Conservation (phyloP, 1,140 invertebrate species). For the Anthonomus grandis region DNA sequence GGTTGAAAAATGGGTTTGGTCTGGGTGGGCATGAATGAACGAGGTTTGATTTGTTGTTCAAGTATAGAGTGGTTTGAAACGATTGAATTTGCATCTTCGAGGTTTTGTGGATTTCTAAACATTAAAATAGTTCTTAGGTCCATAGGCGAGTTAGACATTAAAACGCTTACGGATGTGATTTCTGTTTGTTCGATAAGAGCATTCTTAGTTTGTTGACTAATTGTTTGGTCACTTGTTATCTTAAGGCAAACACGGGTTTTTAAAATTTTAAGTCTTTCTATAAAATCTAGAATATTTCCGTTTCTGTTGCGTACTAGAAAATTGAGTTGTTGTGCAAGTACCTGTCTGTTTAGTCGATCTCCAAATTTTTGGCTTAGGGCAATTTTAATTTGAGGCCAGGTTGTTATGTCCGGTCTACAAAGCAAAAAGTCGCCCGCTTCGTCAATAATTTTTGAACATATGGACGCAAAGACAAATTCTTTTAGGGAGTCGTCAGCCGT, state of each 20-base stretch:
- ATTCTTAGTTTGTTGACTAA: conserved; percentile 3
- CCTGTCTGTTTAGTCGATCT: background rate
- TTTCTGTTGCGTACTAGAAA: conserved; percentile 10
- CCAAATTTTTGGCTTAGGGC: conserved; percentile 19
- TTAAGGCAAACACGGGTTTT: no score
- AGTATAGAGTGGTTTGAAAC: conserved; percentile 7
- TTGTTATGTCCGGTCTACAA: conserved; percentile 3
- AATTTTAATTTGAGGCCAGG: conserved; percentile 1
- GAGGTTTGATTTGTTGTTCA: conserved; percentile 2
- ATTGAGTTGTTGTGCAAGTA: conserved; percentile 11
- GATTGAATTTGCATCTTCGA: background rate
- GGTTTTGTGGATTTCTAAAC: background rate
- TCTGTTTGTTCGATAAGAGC: conserved; percentile 5
- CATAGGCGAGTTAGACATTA: conserved; percentile 2
- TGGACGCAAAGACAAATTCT: conserved; percentile 1
- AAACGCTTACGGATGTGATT: background rate
- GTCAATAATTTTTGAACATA: conserved; percentile 10
- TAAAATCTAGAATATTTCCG: conserved; percentile 1
- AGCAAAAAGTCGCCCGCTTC: conserved; percentile 5
- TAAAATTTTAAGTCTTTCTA: conserved; percentile 11
- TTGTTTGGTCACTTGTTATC: conserved; percentile 6
- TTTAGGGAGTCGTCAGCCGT: background rate
- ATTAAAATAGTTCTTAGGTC: conserved; percentile 8
- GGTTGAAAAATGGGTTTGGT: background rate
- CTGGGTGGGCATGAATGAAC: background rate